Evolutionary conservation across 2,888 invertebrate genomes (phyloP), one percentile per base, ranked within the genome.

Genomic region (Thelaira solivaga): DNA sequence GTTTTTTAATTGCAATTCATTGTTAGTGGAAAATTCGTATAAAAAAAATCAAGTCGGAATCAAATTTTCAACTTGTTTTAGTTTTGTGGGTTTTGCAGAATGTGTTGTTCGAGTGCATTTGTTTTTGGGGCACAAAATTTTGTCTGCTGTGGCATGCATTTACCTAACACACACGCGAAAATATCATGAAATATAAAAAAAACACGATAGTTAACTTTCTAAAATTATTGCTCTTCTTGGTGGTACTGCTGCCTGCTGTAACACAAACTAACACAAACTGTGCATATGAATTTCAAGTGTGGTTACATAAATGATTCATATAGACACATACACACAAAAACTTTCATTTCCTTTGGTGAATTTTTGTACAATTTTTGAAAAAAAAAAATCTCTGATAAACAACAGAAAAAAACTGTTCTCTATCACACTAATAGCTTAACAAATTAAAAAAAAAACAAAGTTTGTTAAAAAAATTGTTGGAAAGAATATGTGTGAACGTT

Each of bases 201-300:
- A 8, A 31, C 16, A 39, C 13, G 18, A 16, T 34, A 26, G 1
- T 76, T 76, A 76, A 76, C 51, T 72, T 61, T 24, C 53, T 41
- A 76, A 16, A 43, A 49, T 43, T 61, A 53, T n/a, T 47, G 41
- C 39, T 39, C 16, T 31, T 51, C 24, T 2, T 49, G 22, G 26
- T 51, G 26, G 22, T 45, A 24, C 64, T 65, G 69, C 45, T n/a
- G 11, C 39, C 24, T 67, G 51, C 49, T 65, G 65, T 53, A n/a
- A n/a, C n/a, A n/a, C n/a, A n/a, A n/a, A n/a, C n/a, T n/a, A n/a
- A n/a, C n/a, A 61, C 59, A 72, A 72, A 67, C 71, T 71, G 71
- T 76, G 76, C 73, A 73, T 73, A 78, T 78, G 73, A 78, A 73
- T 78, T 78, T 73, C 73, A 78, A 77, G 73, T 73, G 73, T 34